A percentile compares a stretch with the other conserved stretches of the same genome.
Evolutionary conservation across 2,113 vertebrate species (phyloP).

Genomic region (Pseudorasbora parva): DNA sequence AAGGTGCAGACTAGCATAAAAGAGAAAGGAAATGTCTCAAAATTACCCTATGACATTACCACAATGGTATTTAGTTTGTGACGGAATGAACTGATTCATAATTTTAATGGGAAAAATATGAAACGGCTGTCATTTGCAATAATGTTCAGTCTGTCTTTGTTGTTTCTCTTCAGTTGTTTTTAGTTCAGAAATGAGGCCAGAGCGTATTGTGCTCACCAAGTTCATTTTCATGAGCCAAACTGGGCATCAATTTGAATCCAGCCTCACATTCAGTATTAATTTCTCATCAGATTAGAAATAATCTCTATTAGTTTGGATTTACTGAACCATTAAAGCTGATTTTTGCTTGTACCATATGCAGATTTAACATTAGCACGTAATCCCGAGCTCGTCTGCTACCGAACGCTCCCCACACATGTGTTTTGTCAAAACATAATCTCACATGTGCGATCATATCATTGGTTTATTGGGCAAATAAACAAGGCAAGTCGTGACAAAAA

Average conservation of each 20-base stretch:
- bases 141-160: constrained; percentile 15
- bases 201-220: background rate
- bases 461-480: constrained; percentile 43
- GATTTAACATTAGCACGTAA: constrained; percentile 78
- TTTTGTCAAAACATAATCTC: constrained; percentile 54
- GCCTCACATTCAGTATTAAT: constrained; percentile 73
- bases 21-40: constrained; percentile 6
- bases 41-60: constrained; percentile 26
- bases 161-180: constrained; percentile 6
- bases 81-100: constrained; percentile 25
- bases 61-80: background rate
- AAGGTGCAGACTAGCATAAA: constrained; percentile 11
- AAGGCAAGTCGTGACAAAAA: constrained; percentile 40
- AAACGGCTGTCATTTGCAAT: constrained; percentile 7
- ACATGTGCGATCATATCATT: constrained; percentile 18
- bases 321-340: constrained; percentile 74
- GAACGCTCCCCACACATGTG: constrained; percentile 38
- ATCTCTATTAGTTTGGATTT: constrained; percentile 79
- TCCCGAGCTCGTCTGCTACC: constrained; percentile 59
- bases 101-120: constrained; percentile 32
- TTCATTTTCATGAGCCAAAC: constrained; percentile 37
- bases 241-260: constrained; percentile 50
- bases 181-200: constrained; percentile 15
- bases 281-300: constrained; percentile 76
- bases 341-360: constrained; percentile 78